Evolutionary conservation across 2,113 vertebrate genomes (phyloP), one percentile per base, ranked within the genome.

Genomic region (Riparia riparia): DNA sequence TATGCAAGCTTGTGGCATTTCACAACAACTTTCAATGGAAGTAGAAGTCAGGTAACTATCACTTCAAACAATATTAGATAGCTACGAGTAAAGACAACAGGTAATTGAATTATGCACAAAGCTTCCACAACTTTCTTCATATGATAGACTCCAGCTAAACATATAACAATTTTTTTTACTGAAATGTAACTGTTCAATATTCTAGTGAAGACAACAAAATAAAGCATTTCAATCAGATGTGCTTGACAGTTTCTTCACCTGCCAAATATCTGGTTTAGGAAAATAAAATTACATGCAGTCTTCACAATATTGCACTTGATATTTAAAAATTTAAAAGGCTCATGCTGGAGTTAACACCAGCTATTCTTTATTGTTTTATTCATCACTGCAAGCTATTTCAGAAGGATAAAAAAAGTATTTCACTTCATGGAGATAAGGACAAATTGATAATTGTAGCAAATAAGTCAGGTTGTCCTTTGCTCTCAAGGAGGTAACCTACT

Each of bases 401-500:
- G 95, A 85, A 97, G 92, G 45, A 94, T 89, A 84, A 95, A 76
- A 94, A 93, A 97, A 97, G 87, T 84, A 76, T 96, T 97, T 96
- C 93, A 94, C 63, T 96, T 97, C 89, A 86, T 41, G 12, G 80
- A 96, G 93, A 92, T 94, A 94, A 86, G 89, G 86, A 83, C 96
- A 97, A 94, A 96, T 39, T 90, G 72, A 94, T 95, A 97, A 96
- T 96, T 85, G 94, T 91, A 97, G 94, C 87, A 97, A 97, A 94
- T 95, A 97, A 97, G 87, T 97, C 95, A 97, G 96, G 82, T 26
- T 88, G 93, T 97, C 95, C 95, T 97, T 97, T 97, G 95, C 95
- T 97, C 95, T 97, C 92, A 42, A 96, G 80, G 94, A 97, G 95
- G 95, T 96, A 98, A 97, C 95, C 94, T 97, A 96, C 92, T 96